Evolutionary conservation across 2,797 vertebrate genomes (phyloP).

Genomic region (Melanotaenia nigrans): DNA sequence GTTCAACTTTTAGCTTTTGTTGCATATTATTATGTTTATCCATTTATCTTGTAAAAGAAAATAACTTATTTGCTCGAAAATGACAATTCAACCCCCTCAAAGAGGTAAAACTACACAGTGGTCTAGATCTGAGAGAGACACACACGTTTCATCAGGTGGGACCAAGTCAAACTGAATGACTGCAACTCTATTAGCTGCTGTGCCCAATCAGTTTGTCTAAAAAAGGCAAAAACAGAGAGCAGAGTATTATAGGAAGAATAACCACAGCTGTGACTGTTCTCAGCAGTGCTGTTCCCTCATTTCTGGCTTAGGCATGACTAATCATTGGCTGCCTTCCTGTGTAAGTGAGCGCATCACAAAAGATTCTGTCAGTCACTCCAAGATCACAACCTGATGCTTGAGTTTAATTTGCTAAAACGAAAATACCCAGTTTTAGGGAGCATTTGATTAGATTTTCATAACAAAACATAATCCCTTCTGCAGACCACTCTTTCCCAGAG

Average conservation of each 20-base stretch:
- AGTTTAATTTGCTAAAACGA: slow-evolving; percentile 5
- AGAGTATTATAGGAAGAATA: slow-evolving; percentile 24
- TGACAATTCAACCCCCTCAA: too few species aligned
- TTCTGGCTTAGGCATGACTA: slow-evolving; percentile 46
- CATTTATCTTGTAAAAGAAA: neutral
- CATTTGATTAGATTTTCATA: neutral
- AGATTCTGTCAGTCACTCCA: neutral
- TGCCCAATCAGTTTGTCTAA: slow-evolving; percentile 10
- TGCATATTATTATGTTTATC: neutral
- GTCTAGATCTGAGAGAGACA: neutral
- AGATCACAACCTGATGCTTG: slow-evolving; percentile 12
- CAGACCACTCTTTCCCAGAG: neutral
- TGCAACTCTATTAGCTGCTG: neutral
- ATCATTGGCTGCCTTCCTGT: slow-evolving; percentile 47
- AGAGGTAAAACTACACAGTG: neutral
- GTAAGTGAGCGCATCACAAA: slow-evolving; percentile 18
- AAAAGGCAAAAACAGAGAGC: slow-evolving; percentile 40
- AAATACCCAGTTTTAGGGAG: neutral
- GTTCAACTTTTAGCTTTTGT: neutral
- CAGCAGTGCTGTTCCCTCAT: slow-evolving; percentile 44
- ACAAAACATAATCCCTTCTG: neutral
- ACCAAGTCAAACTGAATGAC: neutral
- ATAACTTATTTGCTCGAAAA: neutral
- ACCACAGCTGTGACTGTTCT: slow-evolving; percentile 30
- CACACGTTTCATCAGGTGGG: neutral